Conservation (phyloP, 2,797 vertebrate genomes). For the Mormyrus proboscirostris region DNA sequence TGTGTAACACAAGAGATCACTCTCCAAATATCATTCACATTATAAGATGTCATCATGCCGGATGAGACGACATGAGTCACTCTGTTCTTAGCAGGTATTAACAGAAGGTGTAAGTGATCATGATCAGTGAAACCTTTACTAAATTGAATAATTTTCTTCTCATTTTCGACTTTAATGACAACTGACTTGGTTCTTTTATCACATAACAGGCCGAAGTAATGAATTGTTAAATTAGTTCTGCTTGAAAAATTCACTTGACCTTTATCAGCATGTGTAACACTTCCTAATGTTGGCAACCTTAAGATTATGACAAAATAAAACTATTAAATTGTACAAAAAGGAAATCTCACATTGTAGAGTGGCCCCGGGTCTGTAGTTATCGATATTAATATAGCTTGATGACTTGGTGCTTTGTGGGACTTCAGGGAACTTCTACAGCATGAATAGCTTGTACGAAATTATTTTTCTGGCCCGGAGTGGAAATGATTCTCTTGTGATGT, state of each 20-base stretch:
- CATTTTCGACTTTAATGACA: neutral
- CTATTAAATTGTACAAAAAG: neutral
- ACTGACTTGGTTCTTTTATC: neutral
- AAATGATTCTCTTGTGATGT: neutral
- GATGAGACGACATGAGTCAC: neutral
- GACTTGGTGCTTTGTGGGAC: neutral
- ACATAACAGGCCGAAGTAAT: neutral
- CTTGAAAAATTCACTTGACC: neutral
- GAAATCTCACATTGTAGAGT: neutral
- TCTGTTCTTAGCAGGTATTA: neutral
- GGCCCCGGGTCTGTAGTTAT: neutral
- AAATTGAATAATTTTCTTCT: neutral
- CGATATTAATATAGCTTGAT: neutral
- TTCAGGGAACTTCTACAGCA: neutral
- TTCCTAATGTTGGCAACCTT: neutral
- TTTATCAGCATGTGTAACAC: neutral
- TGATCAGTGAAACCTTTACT: neutral
- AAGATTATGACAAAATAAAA: slow-evolving; percentile 1
- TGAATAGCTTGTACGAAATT: neutral
- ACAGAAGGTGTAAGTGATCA: neutral
- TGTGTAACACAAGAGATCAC: neutral
- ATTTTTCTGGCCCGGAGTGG: neutral
- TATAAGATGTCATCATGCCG: neutral
- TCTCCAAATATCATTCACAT: neutral
- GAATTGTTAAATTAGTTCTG: neutral